These are phyloP conservation scores for Pecten maximus DNA, from an alignment of 2,888 invertebrate species.

Conservation along the genomic window DNA sequence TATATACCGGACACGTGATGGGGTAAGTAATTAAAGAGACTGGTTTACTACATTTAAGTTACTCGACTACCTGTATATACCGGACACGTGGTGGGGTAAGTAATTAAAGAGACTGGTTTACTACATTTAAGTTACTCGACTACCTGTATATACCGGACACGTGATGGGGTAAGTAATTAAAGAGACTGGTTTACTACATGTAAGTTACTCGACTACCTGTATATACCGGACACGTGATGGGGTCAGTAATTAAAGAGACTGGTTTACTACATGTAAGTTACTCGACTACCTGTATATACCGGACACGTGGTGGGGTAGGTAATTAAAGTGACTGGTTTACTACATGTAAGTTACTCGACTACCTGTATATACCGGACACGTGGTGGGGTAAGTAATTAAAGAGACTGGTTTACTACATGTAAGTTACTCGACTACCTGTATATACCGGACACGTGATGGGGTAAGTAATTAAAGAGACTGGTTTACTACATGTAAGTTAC, in stretches of 20 bases:
- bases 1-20: no score
- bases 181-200: neutral
- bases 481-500: no score
- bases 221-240: neutral
- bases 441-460: no score
- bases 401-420: no score
- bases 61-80: neutral
- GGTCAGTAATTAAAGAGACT: neutral
- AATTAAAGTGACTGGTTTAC: neutral
- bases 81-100: neutral
- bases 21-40: no score
- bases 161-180: neutral
- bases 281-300: neutral
- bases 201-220: neutral
- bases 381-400: no score
- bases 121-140: neutral
- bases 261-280: neutral
- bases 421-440: no score
- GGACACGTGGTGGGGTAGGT: neutral
- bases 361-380: no score
- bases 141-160: neutral
- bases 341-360: no score
- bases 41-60: no score
- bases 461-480: no score
- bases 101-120: neutral